phyloP scores from a whole-genome alignment of 2,113 vertebrate genomes.

The Steatornis caripensis region DNA sequence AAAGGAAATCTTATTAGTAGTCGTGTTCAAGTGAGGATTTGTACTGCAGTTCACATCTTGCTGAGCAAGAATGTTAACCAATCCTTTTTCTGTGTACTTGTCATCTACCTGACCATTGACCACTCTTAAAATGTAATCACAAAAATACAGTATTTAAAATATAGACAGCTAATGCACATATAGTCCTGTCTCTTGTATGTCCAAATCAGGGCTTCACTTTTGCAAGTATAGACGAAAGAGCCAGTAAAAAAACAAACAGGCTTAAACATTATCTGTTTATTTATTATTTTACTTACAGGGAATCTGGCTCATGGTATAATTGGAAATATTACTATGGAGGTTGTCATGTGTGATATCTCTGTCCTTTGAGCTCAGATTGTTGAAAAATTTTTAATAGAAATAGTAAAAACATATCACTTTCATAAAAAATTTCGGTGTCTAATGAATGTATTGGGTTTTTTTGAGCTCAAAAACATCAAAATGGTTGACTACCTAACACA shows the following conservation, averaged over 20 bases:
- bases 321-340: not conserved
- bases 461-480: not conserved
- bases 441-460: not conserved
- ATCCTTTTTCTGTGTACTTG: not conserved
- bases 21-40: not conserved
- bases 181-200: not conserved
- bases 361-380: not conserved
- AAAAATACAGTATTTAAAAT: not conserved
- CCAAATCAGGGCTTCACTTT: not conserved
- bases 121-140: not conserved
- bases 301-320: not conserved
- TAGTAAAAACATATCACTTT: not conserved
- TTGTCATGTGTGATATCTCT: accelerated
- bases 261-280: not conserved
- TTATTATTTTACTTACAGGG: not conserved
- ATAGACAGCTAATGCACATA: not conserved
- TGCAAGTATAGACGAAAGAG: not conserved
- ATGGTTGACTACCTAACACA: not conserved
- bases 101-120: not conserved
- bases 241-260: not conserved
- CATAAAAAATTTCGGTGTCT: not conserved
- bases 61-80: not conserved
- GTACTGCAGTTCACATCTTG: not conserved
- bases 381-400: not conserved
- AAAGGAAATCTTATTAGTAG: not conserved